phyloP scores from a whole-genome alignment of 2,888 invertebrate species.

The Philopedon plagiatum region DNA sequence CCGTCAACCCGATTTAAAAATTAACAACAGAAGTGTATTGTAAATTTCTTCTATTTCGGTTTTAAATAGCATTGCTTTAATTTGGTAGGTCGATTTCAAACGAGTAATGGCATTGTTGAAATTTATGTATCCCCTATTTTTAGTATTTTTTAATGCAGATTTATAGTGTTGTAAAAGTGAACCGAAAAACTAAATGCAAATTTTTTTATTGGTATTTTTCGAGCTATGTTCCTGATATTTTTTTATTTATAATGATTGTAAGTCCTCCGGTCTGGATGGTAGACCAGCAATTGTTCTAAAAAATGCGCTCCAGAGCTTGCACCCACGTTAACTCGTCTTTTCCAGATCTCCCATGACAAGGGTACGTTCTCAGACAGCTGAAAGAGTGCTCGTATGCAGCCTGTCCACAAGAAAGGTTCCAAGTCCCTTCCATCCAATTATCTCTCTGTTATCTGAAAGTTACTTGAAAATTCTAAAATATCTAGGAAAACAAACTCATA shows the following conservation, averaged over 20 bases:
- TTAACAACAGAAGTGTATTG: constrained; percentile 15
- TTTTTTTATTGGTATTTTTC: background rate
- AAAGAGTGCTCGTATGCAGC: too few relatives aligned
- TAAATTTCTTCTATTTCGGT: constrained; percentile 20
- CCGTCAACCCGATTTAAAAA: constrained; percentile 4
- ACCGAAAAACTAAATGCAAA: constrained; percentile 4
- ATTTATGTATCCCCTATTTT: constrained; percentile 20
- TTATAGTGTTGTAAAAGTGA: constrained; percentile 7
- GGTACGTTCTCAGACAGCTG: too few relatives aligned
- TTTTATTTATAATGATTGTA: background rate
- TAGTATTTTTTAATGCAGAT: constrained; percentile 4
- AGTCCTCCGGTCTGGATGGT: too few relatives aligned
- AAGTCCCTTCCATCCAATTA: too few relatives aligned
- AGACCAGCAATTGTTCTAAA: too few relatives aligned
- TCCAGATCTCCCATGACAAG: too few relatives aligned
- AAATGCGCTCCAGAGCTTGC: too few relatives aligned
- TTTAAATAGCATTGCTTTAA: constrained; percentile 21
- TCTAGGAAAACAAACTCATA: too few relatives aligned
- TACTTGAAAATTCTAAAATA: too few relatives aligned
- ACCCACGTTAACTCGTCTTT: too few relatives aligned
- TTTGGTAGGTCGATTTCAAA: constrained; percentile 12
- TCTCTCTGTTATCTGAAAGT: too few relatives aligned
- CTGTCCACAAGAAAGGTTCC: too few relatives aligned
- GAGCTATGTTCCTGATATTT: constrained; percentile 4
- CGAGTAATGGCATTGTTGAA: constrained; percentile 16